Conservation (phyloP, 2,888 invertebrate genomes). For the Kuschelorhynchus macadamiae region DNA sequence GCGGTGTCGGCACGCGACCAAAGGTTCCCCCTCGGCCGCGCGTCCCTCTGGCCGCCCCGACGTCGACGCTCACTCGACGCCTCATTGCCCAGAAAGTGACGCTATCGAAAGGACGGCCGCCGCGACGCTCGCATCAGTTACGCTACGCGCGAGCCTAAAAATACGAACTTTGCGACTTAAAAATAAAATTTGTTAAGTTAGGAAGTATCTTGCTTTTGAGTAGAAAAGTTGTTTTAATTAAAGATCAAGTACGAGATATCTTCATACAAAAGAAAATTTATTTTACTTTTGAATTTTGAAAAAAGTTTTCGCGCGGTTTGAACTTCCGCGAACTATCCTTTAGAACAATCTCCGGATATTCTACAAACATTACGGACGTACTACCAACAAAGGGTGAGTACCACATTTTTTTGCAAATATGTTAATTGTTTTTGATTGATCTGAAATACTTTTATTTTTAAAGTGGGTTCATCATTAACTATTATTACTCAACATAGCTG, state of each 20-base stretch:
- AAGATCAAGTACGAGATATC: neutral
- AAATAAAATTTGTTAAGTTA: neutral
- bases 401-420: constrained; percentile 4
- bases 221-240: neutral
- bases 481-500: no score
- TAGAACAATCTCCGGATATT: neutral
- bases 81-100: constrained; percentile 55
- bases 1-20: constrained; percentile 70
- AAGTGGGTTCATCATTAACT: no score
- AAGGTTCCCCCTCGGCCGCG: constrained; percentile 62
- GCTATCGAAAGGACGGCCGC: constrained; percentile 39
- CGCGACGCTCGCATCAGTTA: constrained; percentile 23
- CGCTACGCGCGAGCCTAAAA: constrained; percentile 14
- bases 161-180: constrained; percentile 3
- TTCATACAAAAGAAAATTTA: neutral
- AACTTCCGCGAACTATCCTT: neutral
- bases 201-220: neutral
- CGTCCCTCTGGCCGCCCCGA: constrained; percentile 58
- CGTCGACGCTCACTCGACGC: constrained; percentile 65
- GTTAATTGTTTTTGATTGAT: no score
- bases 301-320: neutral
- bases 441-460: no score
- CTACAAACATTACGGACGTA: constrained; percentile 43
- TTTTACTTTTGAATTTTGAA: neutral
- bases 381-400: constrained; percentile 41